Evolutionary conservation across 1,140 invertebrate species (phyloP).

Genomic region (Streblospio benedicti): DNA sequence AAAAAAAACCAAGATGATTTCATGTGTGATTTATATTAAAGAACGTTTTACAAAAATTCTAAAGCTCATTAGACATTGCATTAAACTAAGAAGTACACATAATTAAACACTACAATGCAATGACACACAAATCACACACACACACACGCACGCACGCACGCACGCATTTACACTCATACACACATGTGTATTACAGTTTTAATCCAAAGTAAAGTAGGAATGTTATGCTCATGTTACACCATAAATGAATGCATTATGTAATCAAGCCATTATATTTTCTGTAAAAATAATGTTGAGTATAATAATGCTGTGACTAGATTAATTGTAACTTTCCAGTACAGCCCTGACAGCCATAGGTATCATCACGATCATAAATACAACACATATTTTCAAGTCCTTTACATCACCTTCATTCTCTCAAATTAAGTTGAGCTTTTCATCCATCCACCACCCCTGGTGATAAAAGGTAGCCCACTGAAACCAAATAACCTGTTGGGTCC

Average conservation of each 20-base stretch:
- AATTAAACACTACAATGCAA: no score
- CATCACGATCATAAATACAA: neutral
- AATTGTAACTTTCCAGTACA: neutral
- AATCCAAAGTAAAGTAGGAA: no score
- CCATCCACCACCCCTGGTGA: no score
- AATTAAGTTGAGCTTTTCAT: neutral
- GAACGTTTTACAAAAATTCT: no score
- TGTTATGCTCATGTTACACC: no score
- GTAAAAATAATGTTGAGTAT: slow-evolving; percentile 2
- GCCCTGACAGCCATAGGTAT: neutral
- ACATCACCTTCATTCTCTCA: neutral
- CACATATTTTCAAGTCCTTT: neutral
- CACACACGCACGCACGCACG: neutral
- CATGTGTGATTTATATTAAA: no score
- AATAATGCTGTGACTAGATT: neutral
- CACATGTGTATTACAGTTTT: neutral
- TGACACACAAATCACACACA: neutral
- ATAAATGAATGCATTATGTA: neutral
- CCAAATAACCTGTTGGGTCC: no score
- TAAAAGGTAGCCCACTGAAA: no score
- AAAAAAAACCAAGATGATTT: no score
- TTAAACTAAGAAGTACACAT: no score
- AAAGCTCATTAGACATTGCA: no score
- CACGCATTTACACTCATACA: neutral
- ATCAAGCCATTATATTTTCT: neutral